Evolutionary conservation across 1,140 invertebrate genomes (phyloP).

Genomic region (Drosophila neocordata): DNA sequence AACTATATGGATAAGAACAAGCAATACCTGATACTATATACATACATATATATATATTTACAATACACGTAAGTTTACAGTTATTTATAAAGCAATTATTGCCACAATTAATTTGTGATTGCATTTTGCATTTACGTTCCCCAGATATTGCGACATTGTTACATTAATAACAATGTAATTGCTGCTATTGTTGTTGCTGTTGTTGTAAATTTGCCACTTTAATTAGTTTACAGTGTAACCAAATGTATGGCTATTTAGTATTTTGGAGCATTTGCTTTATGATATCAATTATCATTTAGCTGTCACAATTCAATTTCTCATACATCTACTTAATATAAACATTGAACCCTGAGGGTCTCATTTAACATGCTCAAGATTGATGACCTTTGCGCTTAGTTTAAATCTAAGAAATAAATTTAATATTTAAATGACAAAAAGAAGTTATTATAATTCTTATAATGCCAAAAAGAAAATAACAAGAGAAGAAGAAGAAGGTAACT

Average conservation of each 20-base stretch:
- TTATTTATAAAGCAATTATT: constrained; percentile 80
- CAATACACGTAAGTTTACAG: constrained; percentile 27
- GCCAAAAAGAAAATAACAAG: too few species aligned
- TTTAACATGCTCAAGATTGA: neutral
- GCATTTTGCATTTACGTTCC: constrained; percentile 40
- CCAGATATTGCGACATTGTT: constrained; percentile 7
- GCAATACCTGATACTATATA: too few species aligned
- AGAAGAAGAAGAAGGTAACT: too few species aligned
- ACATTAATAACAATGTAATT: neutral
- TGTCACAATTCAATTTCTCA: constrained; percentile 57
- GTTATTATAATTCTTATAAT: too few species aligned
- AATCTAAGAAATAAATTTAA: neutral
- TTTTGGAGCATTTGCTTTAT: constrained; percentile 39
- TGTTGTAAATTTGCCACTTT: constrained; percentile 37
- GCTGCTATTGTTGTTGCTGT: constrained; percentile 20
- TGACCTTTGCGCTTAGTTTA: neutral
- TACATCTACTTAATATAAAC: neutral
- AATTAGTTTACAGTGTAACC: constrained; percentile 62
- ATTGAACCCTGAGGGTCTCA: neutral
- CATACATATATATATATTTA: neutral
- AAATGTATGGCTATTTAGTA: neutral
- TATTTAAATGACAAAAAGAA: too few species aligned
- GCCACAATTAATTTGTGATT: constrained; percentile 77
- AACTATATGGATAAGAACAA: too few species aligned
- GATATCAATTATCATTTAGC: constrained; percentile 66